Evolutionary conservation across 2,113 vertebrate species (phyloP), one percentile per base, ranked within the genome.

Genomic region (Cervus canadensis): DNA sequence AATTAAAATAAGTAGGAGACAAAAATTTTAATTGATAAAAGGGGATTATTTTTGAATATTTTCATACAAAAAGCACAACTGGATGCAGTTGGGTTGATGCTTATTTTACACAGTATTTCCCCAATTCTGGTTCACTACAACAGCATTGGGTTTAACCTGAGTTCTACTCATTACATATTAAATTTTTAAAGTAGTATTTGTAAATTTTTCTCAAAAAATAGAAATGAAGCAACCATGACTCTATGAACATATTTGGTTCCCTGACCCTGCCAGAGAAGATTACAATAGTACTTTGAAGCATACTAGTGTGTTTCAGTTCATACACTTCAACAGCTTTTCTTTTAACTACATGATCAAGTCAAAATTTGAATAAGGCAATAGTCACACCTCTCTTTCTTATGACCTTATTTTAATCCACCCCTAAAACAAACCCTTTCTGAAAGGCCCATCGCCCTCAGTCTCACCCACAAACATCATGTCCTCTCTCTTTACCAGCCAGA

Each of bases 1-100:
- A 97, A 97, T 92, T 48, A 98, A 96, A 96, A 78, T 91, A 64
- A 76, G 57, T 88, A 67, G 45, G 50, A 98, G 89, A 98, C 83
- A 81, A 96, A 1, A 91, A 60, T 84, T 89, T 95, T 96, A 97
- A 94, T 64, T 67, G 1, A 64, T 36, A 74, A 89, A 84, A 95
- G 19, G 94, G 36, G 43, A 84, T 83, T 48, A 50, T 92, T 87
- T 50, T 15, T 16, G 54, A 78, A 67, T n/a, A 48, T 71, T 91
- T 67, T 54, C 64, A 67, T 57, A 43, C 25, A 62, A 28, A 83
- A 83, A 87, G 9, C 5, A 78, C 13, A 50, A 62, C 11, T 25
- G 25, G 21, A 40, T 95, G 8, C 26, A 33, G 2, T 26, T 40
- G 5, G 21, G 33, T 26, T 26, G n/a, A 54, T 57, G 26, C 8